Base-by-base conservation (phyloP, 2,113 vertebrate genomes). In the Hassar affinis region DNA sequence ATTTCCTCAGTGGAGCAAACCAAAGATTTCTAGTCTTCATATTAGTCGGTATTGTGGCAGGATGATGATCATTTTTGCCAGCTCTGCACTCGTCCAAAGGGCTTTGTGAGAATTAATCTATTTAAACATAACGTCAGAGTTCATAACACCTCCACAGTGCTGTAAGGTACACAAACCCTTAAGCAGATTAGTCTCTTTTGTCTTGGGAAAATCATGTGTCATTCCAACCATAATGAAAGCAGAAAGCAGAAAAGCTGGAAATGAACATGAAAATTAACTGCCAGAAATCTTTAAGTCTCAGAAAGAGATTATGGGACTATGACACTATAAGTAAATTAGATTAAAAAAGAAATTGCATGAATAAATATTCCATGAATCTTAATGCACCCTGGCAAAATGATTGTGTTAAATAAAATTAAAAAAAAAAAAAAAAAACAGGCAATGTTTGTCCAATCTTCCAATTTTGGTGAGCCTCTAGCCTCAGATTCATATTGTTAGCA, bases 191-290 rank as follows among this genome's bases (percentile, higher is more conserved):
- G n/a, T 76, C 10, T 56, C 51, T 35, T 54, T 12, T 66, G 45
- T 68, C 20, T 66, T 15, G n/a, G 7, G 47, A 69, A 68, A 80
- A 38, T n/a, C 49, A n/a, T 25, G 62, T 25, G 52, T 66, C 79
- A 80, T 33, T 80, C 45, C n/a, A 18, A 51, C 11, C 27, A 45
- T 54, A 38, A 80, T 15, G 66, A 6, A 68, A 69, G 11, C 47
- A 30, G 66, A 6, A 68, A 69, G 11, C 47, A 30, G n/a, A 84
- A 69, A 47, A 25, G 81, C 71, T 62, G 56, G 10, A 62, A 69
- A 66, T 79, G 30, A 33, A 17, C 27, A 33, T 47, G 57, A 27
- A 79, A 33, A 79, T 64, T 51, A 51, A 17, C 42, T 66, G 45
- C 17, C 45, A 64, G 10, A 66, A 80, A 33, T 35, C 15, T 52